These are phyloP conservation scores for Bovichtus diacanthus DNA, from an alignment of 2,797 vertebrate species.

Conservation along the genomic window DNA sequence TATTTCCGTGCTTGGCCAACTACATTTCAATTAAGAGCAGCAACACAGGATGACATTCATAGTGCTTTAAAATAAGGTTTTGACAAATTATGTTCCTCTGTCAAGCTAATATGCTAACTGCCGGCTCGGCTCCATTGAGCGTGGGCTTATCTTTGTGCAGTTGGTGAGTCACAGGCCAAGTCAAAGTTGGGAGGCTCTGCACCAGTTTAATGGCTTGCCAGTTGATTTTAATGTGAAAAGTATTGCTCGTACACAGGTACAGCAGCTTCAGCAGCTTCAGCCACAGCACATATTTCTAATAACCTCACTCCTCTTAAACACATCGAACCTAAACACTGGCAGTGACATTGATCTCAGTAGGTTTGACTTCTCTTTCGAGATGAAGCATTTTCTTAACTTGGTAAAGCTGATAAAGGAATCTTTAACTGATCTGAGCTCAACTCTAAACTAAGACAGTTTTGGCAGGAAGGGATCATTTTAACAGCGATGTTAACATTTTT, in stretches of 20 bases:
- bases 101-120: conserved; percentile 79
- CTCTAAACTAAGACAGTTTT: background rate
- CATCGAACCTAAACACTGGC: conserved; percentile 21
- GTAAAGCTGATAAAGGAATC: conserved; percentile 11
- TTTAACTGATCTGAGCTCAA: conserved; percentile 3
- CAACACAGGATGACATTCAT: conserved; percentile 86
- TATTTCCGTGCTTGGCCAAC: conserved; percentile 78
- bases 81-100: conserved; percentile 84
- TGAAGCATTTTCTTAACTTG: conserved; percentile 28
- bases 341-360: background rate
- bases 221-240: conserved; percentile 66
- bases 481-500: background rate
- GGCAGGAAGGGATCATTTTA: conserved; percentile 15
- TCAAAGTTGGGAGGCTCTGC: conserved; percentile 59
- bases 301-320: conserved; percentile 37
- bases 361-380: conserved; percentile 24
- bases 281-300: conserved; percentile 34
- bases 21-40: conserved; percentile 86
- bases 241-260: conserved; percentile 50
- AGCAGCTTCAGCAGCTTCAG: conserved; percentile 35
- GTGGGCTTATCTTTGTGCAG: conserved; percentile 69
- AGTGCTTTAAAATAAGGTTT: conserved; percentile 85
- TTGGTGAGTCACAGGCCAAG: conserved; percentile 62
- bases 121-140: conserved; percentile 53
- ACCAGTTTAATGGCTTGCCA: conserved; percentile 67